These are phyloP conservation scores for Drosophila niveifrons DNA, from an alignment of 2,888 invertebrate species.

Conservation along the genomic window DNA sequence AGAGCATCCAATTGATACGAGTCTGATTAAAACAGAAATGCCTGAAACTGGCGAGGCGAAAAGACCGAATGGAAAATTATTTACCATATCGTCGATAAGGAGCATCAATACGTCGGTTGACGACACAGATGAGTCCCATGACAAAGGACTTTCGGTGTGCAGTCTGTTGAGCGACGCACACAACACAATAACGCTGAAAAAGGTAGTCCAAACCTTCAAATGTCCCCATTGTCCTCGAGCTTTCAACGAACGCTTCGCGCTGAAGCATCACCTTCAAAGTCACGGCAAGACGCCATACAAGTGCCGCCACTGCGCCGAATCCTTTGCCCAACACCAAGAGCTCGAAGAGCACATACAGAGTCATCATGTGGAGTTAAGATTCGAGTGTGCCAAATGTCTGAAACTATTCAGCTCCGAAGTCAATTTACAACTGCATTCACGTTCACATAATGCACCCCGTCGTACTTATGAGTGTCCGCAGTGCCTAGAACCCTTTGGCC, in stretches of 20 bases:
- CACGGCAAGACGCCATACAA: slow-evolving; percentile 7
- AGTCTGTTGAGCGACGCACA: not conserved
- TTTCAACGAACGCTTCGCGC: slow-evolving; percentile 14
- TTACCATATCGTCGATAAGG: not conserved
- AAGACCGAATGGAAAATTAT: not conserved
- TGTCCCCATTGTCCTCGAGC: slow-evolving; percentile 48
- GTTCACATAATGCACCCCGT: not conserved
- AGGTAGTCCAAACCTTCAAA: slow-evolving; percentile 27
- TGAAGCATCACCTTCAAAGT: not conserved
- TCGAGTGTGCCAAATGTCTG: slow-evolving; percentile 1
- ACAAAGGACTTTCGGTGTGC: not conserved
- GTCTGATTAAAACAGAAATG: slow-evolving; percentile 4
- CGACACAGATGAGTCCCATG: not conserved
- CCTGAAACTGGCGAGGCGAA: not conserved
- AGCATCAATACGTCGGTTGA: not conserved
- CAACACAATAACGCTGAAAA: not conserved
- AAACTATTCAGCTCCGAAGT: slow-evolving; percentile 7
- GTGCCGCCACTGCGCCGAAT: slow-evolving; percentile 8
- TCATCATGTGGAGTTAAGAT: not conserved
- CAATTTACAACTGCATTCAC: slow-evolving; percentile 21
- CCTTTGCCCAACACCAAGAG: not conserved
- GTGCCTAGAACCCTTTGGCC: slow-evolving; percentile 10
- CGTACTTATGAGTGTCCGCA: slow-evolving; percentile 4
- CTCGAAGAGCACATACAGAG: slow-evolving; percentile 4
- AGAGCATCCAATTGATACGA: not conserved